Conservation (phyloP, 2,797 vertebrate species). For the Phrynocephalus vlangalii region DNA sequence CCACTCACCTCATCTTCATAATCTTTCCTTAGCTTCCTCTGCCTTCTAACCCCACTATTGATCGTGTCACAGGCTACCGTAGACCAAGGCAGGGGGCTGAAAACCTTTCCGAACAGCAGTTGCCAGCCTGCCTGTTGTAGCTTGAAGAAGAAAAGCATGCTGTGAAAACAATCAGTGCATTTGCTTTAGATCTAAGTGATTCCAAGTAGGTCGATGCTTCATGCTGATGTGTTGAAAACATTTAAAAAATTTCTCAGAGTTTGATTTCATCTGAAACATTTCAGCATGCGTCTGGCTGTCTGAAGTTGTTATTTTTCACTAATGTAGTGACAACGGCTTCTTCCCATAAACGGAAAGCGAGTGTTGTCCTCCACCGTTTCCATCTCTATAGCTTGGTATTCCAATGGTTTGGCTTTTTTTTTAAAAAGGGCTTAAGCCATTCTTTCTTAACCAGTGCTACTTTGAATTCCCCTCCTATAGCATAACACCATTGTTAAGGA, state of each 20-base stretch:
- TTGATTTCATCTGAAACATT: slow-evolving; percentile 80
- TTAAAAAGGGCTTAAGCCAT: background rate
- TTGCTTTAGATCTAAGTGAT: slow-evolving; percentile 89
- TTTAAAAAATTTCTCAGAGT: slow-evolving; percentile 83
- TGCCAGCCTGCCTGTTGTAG: slow-evolving; percentile 74
- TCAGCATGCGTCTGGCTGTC: slow-evolving; percentile 71
- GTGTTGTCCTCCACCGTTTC: slow-evolving; percentile 69
- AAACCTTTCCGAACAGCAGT: slow-evolving; percentile 78
- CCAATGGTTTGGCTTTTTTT: slow-evolving; percentile 17
- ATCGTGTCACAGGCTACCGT: slow-evolving; percentile 82
- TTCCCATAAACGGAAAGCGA: slow-evolving; percentile 59
- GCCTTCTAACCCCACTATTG: slow-evolving; percentile 80
- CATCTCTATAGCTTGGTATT: slow-evolving; percentile 52
- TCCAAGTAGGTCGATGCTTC: slow-evolving; percentile 85
- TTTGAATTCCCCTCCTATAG: slow-evolving; percentile 38
- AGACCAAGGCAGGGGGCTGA: slow-evolving; percentile 83
- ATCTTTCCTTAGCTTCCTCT: slow-evolving; percentile 79
- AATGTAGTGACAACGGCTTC: slow-evolving; percentile 67
- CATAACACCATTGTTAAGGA: slow-evolving; percentile 44
- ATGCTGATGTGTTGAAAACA: slow-evolving; percentile 87
- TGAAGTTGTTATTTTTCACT: slow-evolving; percentile 75
- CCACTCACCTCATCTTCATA: slow-evolving; percentile 84
- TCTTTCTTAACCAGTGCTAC: slow-evolving; percentile 18
- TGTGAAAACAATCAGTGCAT: slow-evolving; percentile 92
- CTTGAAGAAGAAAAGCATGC: slow-evolving; percentile 81